A percentile compares a stretch with the other conserved stretches of the same genome.
Conservation (phyloP, 2,113 vertebrate species). For the Lagenorhynchus albirostris region DNA sequence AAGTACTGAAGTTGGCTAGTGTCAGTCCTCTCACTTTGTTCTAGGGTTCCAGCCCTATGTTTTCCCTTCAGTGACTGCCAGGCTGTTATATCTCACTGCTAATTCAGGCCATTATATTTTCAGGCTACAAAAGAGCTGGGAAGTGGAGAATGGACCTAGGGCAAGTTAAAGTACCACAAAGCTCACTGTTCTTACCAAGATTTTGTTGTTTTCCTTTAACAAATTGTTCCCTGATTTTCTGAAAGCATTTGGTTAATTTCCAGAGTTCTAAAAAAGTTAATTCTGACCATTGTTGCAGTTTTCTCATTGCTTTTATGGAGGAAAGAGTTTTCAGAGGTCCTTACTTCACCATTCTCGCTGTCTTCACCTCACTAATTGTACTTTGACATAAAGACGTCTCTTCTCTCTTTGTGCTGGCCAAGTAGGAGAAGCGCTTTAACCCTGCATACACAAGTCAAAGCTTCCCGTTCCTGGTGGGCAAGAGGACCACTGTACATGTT, state of each 20-base stretch:
- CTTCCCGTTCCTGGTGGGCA: conserved; percentile 84
- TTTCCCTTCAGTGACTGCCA: not conserved
- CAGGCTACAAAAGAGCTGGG: not conserved
- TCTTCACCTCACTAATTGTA: not conserved
- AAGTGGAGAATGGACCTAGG: too few relatives aligned
- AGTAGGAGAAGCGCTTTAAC: conserved; percentile 88
- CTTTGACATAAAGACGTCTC: not conserved
- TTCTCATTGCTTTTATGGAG: not conserved
- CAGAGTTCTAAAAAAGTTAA: not conserved
- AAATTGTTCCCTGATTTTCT: not conserved
- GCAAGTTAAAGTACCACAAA: not conserved
- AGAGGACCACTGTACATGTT: conserved; percentile 81
- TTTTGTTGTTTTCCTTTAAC: not conserved
- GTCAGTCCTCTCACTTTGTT: not conserved
- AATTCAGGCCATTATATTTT: not conserved
- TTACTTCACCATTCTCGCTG: not conserved
- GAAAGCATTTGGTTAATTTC: not conserved
- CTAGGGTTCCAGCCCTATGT: not conserved
- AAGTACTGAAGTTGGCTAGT: not conserved
- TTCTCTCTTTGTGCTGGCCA: conserved; percentile 69
- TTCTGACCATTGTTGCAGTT: not conserved
- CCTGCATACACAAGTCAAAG: conserved; percentile 73
- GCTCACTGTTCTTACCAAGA: not conserved
- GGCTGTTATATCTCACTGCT: not conserved
- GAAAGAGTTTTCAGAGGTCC: not conserved